Conservation (phyloP, 2,888 invertebrate genomes). For the Agrilus biguttatus region DNA sequence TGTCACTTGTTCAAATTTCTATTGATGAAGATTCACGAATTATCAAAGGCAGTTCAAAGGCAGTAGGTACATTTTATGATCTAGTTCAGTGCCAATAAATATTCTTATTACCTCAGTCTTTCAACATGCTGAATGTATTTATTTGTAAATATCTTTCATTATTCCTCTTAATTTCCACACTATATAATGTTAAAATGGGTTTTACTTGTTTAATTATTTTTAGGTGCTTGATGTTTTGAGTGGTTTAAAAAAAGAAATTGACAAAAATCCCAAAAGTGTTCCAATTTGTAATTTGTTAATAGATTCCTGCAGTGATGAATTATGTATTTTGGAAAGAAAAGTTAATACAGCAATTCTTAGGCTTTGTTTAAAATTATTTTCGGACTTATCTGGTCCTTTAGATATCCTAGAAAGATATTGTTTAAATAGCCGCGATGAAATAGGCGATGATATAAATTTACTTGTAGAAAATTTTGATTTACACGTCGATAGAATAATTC, state of each 20-base stretch:
- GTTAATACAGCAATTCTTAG: conserved; percentile 49
- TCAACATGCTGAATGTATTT: too few relatives aligned
- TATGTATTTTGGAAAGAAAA: conserved; percentile 49
- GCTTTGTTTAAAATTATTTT: conserved; percentile 36
- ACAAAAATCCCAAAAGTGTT: conserved; percentile 31
- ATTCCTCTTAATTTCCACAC: not conserved
- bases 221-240: conserved; percentile 41
- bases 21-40: conserved; percentile 23
- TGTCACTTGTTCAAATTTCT: conserved; percentile 28
- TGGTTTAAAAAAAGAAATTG: conserved; percentile 32
- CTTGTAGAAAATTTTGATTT: conserved; percentile 50
- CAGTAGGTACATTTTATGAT: conserved; percentile 26
- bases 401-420: conserved; percentile 19
- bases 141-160: not conserved
- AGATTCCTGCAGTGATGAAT: conserved; percentile 43
- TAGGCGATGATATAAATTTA: conserved; percentile 34
- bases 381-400: conserved; percentile 19
- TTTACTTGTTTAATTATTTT: conserved; percentile 7
- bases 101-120: too few relatives aligned
- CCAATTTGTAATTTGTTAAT: conserved; percentile 41
- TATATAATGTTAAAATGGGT: not conserved
- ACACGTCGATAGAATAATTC: conserved; percentile 49
- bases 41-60: conserved; percentile 40
- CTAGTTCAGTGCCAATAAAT: not conserved
- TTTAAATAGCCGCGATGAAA: conserved; percentile 17